Evolutionary conservation across 2,797 vertebrate species (phyloP).

Genomic region (Rhinophrynus dorsalis): DNA sequence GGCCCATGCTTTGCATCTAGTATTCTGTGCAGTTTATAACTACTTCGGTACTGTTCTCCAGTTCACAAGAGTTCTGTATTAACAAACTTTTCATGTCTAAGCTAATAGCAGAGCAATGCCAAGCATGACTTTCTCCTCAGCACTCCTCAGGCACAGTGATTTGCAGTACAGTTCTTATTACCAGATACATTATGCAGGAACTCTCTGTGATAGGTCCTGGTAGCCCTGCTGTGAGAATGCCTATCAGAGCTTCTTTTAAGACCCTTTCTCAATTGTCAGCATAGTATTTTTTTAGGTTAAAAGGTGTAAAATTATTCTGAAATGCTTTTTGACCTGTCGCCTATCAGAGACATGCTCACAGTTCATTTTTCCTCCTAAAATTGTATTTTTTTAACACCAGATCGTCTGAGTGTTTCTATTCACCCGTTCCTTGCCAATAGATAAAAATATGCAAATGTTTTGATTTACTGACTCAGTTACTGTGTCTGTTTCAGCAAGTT

Average conservation of each 20-base stretch:
- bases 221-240: slow-evolving; percentile 85
- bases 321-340: slow-evolving; percentile 83
- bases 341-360: slow-evolving; percentile 75
- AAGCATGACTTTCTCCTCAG: slow-evolving; percentile 65
- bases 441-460: slow-evolving; percentile 57
- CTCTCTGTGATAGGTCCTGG: slow-evolving; percentile 79
- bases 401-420: slow-evolving; percentile 67
- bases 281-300: slow-evolving; percentile 84
- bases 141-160: slow-evolving; percentile 68
- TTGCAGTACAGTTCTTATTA: slow-evolving; percentile 73
- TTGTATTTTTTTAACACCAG: slow-evolving; percentile 69
- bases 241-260: slow-evolving; percentile 88
- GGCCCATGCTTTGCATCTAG: no score
- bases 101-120: slow-evolving; percentile 68
- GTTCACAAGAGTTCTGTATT: slow-evolving; percentile 64
- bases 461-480: slow-evolving; percentile 44
- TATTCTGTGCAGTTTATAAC: no score
- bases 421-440: slow-evolving; percentile 47
- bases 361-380: slow-evolving; percentile 69
- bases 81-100: slow-evolving; percentile 73
- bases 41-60: no score
- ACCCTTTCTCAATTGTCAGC: slow-evolving; percentile 81
- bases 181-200: slow-evolving; percentile 78
- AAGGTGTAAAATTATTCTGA: slow-evolving; percentile 87
- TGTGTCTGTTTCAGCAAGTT: slow-evolving; percentile 39